A percentile compares a stretch with the other conserved stretches of the same genome.
These are phyloP conservation scores for Astyanax mexicanus DNA, from an alignment of 2,797 vertebrate genomes.

Conservation along the genomic window DNA sequence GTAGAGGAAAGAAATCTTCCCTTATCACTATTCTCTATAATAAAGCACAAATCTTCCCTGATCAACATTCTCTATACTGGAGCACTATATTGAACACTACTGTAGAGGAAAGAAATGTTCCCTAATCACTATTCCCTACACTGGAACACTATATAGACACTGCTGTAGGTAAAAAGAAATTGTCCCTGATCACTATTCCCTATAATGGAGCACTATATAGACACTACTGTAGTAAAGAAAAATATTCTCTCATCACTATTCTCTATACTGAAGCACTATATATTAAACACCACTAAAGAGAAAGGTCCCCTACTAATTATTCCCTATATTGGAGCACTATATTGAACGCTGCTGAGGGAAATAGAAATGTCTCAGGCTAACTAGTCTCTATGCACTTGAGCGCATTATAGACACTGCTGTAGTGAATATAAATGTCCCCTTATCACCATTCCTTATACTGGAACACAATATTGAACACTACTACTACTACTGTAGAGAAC, in stretches of 20 bases:
- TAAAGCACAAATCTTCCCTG: not conserved
- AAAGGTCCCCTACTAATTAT: not conserved
- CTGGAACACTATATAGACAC: not conserved
- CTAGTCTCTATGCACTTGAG: too few relatives aligned
- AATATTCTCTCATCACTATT: too few relatives aligned
- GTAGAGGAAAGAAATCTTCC: not conserved
- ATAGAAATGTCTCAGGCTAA: not conserved
- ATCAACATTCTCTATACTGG: not conserved
- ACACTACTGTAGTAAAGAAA: too few relatives aligned
- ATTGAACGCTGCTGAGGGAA: not conserved
- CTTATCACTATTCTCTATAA: not conserved
- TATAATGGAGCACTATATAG: too few relatives aligned
- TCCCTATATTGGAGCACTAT: not conserved
- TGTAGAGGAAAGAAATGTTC: not conserved
- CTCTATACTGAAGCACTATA: too few relatives aligned
- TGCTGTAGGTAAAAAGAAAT: not conserved
- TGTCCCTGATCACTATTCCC: too few relatives aligned
- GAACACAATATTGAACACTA: too few relatives aligned
- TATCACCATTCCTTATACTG: too few relatives aligned
- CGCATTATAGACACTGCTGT: too few relatives aligned
- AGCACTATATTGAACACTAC: not conserved
- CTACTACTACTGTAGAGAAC: not conserved
- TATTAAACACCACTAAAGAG: not conserved
- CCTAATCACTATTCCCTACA: not conserved
- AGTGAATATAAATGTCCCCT: too few relatives aligned